Base-by-base conservation (phyloP, 2,888 invertebrate genomes). In the Agrenia bidenticulata region DNA sequence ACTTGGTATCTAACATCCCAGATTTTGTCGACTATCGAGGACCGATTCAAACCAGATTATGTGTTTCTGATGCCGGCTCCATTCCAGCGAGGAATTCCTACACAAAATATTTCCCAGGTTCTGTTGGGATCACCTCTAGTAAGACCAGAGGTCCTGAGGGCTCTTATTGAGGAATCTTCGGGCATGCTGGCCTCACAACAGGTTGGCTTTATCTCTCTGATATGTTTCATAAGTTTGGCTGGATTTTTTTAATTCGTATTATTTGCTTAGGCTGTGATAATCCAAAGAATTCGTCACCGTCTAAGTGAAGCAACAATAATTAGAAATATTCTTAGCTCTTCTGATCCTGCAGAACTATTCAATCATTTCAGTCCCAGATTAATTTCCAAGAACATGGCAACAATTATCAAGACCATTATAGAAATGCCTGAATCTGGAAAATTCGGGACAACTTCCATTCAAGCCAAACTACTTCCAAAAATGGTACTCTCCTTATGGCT, bases 31-130 rank as follows among this genome's bases (percentile, higher is more conserved):
- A 65, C 63, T 1, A 66, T 76, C 13, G 68, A 67, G 19, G 75
- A 75, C 1, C 63, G 73, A 1, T 66, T 73, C 41, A 70, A 67
- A 37, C 74, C 74, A 1, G 74, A 76, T 41, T 76, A 76, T 42
- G 69, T 73, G 2, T 63, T 69, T 32, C 69, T 76, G 69, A 65
- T 71, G 1, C 74, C 74, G 7, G 21, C 69, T 1, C 73, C 73
- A 0, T 72, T 72, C 24, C 73, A 73, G 17, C 63, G 68, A 57
- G 76, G 76, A 24, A 73, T 76, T 49, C 74, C 76, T 1, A 41
- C 76, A 7, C 49, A 57, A 9, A 76, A 76, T 56, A 69, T 76
- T 11, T 64, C 73, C 1, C 72, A 73, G 53, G 64, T 69, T 21
- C 53, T 76, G 13, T 27, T 72, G n/a, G 63, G 57, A 15, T 56